Evolutionary conservation across 2,797 vertebrate species (phyloP), one percentile per base, ranked within the genome.

Genomic region (Thamnophis elegans): DNA sequence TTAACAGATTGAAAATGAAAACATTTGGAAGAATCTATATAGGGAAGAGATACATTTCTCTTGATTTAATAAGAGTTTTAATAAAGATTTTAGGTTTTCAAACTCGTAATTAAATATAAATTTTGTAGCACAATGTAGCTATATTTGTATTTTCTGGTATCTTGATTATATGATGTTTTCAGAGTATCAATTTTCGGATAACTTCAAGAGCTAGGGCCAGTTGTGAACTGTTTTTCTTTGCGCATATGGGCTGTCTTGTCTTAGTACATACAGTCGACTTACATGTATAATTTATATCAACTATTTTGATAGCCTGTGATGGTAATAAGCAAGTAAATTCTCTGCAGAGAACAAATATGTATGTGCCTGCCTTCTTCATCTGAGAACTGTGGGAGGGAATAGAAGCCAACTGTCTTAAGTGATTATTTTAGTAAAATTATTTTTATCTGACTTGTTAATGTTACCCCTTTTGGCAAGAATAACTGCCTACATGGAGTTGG

Each of bases 351-450:
- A 78, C 7, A 36, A 51, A 65, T n/a, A 26, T 7, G n/a, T 22
- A 26, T 12, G n/a, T 32, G 3, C 58, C 12, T 85, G 9, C 32
- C 14, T 47, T 73, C 60, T 91, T 26, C 60, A 42, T 92, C 91
- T 95, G 87, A 93, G 58, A 5, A 55, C 60, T 14, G 47, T 53
- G 51, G 51, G 65, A 56, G 1, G 93, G 85, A 92, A 92, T 73
- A 94, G 26, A 92, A 95, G 85, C 94, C 94, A 93, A 92, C 87
- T 96, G 90, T 36, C 51, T 73, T 73, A 26, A 56, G 25, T 88
- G 60, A 62, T 53, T 54, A 60, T 87, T 26, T 95, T n/a, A 94
- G 95, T 96, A 95, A 94, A 54, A 62, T 92, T 95, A 96, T 94
- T 96, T 94, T 93, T 88, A 85, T 91, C 65, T 68, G 87, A 0